Evolutionary conservation across 35 echinoderm and acorn worm species (phyloP).

Genomic region (Amphiura filiformis): DNA sequence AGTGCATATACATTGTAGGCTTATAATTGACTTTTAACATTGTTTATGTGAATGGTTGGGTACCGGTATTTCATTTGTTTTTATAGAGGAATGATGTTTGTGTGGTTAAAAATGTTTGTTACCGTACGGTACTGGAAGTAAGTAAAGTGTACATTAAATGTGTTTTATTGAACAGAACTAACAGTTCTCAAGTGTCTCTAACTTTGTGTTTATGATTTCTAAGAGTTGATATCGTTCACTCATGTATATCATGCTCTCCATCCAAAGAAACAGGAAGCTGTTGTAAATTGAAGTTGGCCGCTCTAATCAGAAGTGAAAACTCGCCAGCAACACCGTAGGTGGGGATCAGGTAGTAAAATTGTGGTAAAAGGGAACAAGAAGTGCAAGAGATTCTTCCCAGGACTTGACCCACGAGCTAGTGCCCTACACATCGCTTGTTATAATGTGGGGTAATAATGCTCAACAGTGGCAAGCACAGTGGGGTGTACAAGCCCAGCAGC

Average conservation of each 20-base stretch:
- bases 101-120: too few species aligned
- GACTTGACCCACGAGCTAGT: background rate
- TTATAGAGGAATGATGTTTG: too few species aligned
- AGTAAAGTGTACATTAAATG: too few species aligned
- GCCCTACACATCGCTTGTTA: constrained; percentile 16
- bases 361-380: constrained; percentile 19
- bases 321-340: constrained; percentile 1
- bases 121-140: too few species aligned
- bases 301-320: background rate
- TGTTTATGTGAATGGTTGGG: too few species aligned
- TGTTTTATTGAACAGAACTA: too few species aligned
- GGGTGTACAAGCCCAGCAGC: constrained; percentile 89
- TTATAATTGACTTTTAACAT: too few species aligned
- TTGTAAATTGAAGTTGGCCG: background rate
- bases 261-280: constrained; percentile 2
- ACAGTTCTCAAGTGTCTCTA: too few species aligned
- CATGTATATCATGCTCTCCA: constrained; percentile 5
- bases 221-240: background rate
- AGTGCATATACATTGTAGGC: too few species aligned
- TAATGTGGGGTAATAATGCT: constrained; percentile 6
- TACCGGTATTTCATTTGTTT: too few species aligned
- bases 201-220: too few species aligned
- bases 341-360: constrained; percentile 36
- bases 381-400: background rate
- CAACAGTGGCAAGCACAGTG: constrained; percentile 53